Conservation (phyloP, 1,140 invertebrate species). For the Calosoma granatense region DNA sequence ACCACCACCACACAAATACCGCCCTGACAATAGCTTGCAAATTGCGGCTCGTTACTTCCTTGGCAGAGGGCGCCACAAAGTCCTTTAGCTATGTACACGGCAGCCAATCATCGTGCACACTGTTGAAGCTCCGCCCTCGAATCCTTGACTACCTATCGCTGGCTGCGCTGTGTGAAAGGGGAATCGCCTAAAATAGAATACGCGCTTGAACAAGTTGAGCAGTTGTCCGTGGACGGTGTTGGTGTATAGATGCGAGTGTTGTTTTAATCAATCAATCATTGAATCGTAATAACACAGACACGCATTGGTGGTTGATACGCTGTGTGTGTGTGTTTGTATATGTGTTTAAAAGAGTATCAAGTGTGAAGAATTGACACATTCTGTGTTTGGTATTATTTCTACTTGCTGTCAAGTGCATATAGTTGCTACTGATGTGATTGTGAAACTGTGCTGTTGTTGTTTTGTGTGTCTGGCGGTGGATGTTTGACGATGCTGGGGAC, state of each 20-base stretch:
- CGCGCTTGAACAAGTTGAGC: background rate
- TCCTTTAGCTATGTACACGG: background rate
- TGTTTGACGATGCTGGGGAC: constrained; percentile 15
- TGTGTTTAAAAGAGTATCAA: background rate
- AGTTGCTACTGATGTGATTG: no score
- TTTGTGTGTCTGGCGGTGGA: background rate
- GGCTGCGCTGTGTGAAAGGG: background rate
- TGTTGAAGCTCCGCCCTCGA: background rate
- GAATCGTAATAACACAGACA: background rate
- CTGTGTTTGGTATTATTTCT: background rate
- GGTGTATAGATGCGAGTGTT: background rate
- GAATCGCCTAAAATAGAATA: constrained; percentile 6
- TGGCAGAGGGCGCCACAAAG: background rate
- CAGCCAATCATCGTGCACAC: background rate
- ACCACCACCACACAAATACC: background rate
- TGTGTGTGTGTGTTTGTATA: background rate
- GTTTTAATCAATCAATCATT: background rate
- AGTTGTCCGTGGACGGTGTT: background rate
- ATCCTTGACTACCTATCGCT: constrained; percentile 6
- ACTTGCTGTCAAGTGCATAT: no score
- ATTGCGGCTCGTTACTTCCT: background rate
- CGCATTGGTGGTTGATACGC: background rate
- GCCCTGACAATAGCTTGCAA: background rate
- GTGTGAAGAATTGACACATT: background rate
- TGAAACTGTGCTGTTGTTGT: background rate